phyloP scores from a whole-genome alignment of 2,797 vertebrate species.

The Hemitrygon akajei region DNA sequence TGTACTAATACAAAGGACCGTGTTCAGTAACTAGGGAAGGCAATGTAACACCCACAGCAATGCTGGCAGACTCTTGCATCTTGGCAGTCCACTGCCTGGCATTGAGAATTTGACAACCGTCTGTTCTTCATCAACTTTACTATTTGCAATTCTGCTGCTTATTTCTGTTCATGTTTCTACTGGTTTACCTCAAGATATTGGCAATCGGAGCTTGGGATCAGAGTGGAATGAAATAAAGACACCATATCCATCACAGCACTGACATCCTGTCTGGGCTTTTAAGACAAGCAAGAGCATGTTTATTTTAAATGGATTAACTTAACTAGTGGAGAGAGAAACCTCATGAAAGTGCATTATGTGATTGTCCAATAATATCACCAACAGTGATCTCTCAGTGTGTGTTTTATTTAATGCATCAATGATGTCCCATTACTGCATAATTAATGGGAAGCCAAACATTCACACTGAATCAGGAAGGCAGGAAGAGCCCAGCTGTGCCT shows the following conservation, averaged over 20 bases:
- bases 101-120: background rate
- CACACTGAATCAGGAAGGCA: background rate
- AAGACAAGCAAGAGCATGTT: background rate
- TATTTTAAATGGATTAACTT: background rate
- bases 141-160: background rate
- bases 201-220: background rate
- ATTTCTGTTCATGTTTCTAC: background rate
- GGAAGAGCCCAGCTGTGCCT: background rate
- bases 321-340: background rate
- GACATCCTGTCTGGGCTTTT: background rate
- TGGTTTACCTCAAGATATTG: background rate
- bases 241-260: background rate
- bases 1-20: background rate
- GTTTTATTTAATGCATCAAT: background rate
- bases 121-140: background rate
- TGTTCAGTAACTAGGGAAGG: background rate
- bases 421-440: background rate
- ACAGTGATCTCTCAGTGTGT: background rate
- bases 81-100: background rate
- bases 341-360: background rate
- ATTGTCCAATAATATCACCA: background rate
- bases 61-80: background rate
- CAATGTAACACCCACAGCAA: background rate
- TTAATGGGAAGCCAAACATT: background rate
- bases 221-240: background rate